A percentile compares a stretch with the other conserved stretches of the same genome.
Conservation (phyloP, 1,140 invertebrate species). For the Apis cerana region DNA sequence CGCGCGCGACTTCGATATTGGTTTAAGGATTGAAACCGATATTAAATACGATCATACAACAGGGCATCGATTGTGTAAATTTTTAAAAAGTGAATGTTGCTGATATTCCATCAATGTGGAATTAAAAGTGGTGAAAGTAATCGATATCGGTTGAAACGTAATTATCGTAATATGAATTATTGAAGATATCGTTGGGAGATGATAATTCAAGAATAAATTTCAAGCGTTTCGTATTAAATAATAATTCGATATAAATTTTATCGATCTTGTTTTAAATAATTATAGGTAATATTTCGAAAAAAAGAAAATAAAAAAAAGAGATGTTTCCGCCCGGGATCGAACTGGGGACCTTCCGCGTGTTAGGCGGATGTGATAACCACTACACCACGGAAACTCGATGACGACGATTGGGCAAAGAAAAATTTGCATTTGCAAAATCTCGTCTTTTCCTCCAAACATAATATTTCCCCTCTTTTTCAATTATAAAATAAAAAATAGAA, state of each 20-base stretch:
- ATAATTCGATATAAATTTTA: background rate
- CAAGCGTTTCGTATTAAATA: fast-evolving
- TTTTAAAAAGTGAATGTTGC: background rate
- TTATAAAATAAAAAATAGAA: too few species aligned
- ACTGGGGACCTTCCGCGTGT: conserved; percentile 17
- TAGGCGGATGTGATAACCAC: conserved; percentile 21
- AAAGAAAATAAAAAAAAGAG: background rate
- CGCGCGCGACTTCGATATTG: background rate
- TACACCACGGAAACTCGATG: conserved; percentile 5
- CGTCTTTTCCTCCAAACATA: background rate
- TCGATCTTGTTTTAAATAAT: background rate
- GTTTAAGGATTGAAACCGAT: background rate
- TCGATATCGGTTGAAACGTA: too few species aligned
- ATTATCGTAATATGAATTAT: too few species aligned
- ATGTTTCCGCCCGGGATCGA: conserved; percentile 20
- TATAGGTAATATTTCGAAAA: fast-evolving
- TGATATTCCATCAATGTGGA: background rate
- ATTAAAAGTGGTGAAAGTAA: too few species aligned
- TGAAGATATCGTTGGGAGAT: too few species aligned
- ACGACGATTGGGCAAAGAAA: fast-evolving
- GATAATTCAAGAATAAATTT: background rate
- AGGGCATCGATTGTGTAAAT: background rate
- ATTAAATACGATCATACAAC: background rate
- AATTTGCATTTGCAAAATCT: background rate
- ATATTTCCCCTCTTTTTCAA: background rate